Evolutionary conservation across 1,140 invertebrate species (phyloP), one percentile per base, ranked within the genome.

Genomic region (Drosophila sp.): DNA sequence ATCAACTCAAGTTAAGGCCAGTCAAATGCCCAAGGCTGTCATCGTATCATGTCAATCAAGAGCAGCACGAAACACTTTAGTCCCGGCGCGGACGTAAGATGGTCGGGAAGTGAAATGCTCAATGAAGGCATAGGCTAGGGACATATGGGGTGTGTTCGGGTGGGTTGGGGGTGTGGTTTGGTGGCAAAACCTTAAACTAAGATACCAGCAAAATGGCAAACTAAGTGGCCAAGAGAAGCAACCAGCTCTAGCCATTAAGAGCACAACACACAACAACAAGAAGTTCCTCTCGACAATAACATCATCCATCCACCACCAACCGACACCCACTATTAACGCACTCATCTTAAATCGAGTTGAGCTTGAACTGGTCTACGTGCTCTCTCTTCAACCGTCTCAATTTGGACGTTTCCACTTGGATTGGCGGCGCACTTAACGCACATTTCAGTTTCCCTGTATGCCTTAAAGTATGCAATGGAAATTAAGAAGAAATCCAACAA

Each of bases 21-120:
- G 58, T 10, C 41, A 27, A 35, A 35, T 41, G 35, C 54, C 17
- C 25, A 23, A 4, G 58, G 56, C 63, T 68, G 75, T 70, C 79
- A 66, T 66, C 80, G 64, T 70, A 79, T 83, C 80, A 79, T 75
- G 80, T 84, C 80, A 84, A 84, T 84, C 80, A 84, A 57, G 72
- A 69, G 64, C 76, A 76, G 69, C 74, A 68, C 63, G 66, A 76
- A 84, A 76, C 80, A 84, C 80, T 79, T 84, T 79, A 70, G 66
- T 33, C 47, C 27, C 35, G 71, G 32, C 54, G 54, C 60, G 41
- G 74, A 64, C 64, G 72, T 69, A 72, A 65, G 61, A 60, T 27
- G 23, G 35, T 17, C 7, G 47, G 25, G 56, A 41, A n/a, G 47
- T 60, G 40, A 40, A 60, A 10, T 44, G 25, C 32, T 50, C 40